Base-by-base conservation (phyloP, 2,888 invertebrate genomes). In the Choreutis nemorana region DNA sequence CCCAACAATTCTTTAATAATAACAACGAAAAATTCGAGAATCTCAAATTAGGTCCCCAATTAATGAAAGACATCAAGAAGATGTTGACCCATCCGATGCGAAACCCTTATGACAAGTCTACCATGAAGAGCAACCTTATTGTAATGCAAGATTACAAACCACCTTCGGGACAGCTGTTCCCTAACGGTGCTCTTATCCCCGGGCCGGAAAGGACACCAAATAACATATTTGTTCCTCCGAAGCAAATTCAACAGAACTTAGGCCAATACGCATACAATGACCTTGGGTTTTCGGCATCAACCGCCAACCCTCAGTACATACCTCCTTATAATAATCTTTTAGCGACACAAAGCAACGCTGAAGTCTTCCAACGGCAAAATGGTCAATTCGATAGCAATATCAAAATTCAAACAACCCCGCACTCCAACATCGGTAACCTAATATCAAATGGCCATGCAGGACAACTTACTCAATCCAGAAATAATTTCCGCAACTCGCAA, bases 1-100 rank as follows among this genome's bases (percentile, higher is more conserved):
- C 82, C 2, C 58, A 63, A 32, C 58, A 67, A 32, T 42, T 56
- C 3, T 67, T 71, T 36, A 73, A 64, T 35, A 55, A 49, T 14
- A 67, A 68, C 34, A 78, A 77, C 23, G 64, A 78, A 22, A 71
- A 73, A 36, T 71, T 73, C 14, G 75, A 55, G 30, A 75, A 70
- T 33, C 55, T 82, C 11, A 68, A 71, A 46, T 42, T 81, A 26
- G 82, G 81, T 8, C 75, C 81, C 14, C 80, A 82, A 30, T 70
- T 84, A 36, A 79, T 83, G 60, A 73, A 78, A 22, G 82, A 83
- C 31, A 67, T 83, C 2, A 81, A 81, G 41, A 80, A 81, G 40
- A 83, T 83, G 82, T 60, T 82, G 5, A 78, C 75, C 8, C 66
- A 82, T 32, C 75, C 79, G 1, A 70, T 81, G 54, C 51, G 58